Evolutionary conservation across 2,113 vertebrate species (phyloP).

Genomic region (Melospiza georgiana): DNA sequence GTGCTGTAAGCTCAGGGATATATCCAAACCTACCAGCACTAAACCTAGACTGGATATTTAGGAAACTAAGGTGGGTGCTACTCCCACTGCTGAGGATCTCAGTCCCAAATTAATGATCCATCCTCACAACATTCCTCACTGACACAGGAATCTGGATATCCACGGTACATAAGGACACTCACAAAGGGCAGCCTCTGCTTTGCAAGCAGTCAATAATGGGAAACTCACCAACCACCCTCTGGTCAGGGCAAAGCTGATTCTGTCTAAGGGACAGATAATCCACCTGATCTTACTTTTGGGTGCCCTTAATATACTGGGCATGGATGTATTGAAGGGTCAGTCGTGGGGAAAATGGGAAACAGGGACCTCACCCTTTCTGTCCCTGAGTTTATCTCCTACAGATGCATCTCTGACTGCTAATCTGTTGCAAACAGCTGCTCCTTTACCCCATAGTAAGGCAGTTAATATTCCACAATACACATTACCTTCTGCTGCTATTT

Average conservation of each 20-base stretch:
- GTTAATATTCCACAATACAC: slow-evolving; percentile 17
- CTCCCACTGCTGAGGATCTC: background rate
- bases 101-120: background rate
- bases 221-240: background rate
- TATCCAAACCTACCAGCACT: background rate
- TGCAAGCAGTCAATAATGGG: background rate
- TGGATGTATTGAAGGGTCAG: background rate
- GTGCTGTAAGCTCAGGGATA: background rate
- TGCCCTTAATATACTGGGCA: background rate
- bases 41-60: background rate
- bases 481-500: slow-evolving; percentile 12
- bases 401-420: background rate
- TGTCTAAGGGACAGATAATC: background rate
- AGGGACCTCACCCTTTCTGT: background rate
- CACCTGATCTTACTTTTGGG: background rate
- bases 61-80: background rate
- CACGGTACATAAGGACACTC: background rate
- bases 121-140: background rate
- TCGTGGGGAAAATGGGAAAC: background rate
- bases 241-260: background rate
- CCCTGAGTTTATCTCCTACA: background rate
- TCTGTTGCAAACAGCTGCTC: slow-evolving; percentile 20
- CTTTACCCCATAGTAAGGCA: background rate
- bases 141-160: background rate
- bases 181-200: background rate